Evolutionary conservation across 2,113 vertebrate species (phyloP).

Genomic region (Microtus ochrogaster): DNA sequence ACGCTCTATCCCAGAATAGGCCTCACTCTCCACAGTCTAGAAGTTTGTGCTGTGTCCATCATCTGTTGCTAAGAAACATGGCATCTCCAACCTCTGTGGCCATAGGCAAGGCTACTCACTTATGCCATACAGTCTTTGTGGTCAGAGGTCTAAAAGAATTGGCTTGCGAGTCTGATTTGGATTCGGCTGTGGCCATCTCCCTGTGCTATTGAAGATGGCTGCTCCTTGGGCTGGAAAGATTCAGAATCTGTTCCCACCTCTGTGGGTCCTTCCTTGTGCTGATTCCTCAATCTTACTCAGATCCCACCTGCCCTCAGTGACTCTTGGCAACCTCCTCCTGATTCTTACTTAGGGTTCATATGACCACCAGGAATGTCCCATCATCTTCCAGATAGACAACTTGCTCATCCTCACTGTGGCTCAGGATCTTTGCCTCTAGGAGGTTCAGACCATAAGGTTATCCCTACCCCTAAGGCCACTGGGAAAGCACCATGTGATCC

Average conservation of each 20-base stretch:
- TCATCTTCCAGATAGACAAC: not conserved
- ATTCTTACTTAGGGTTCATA: not conserved
- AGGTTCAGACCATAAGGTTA: not conserved
- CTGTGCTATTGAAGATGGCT: not conserved
- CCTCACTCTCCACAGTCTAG: rapidly evolving
- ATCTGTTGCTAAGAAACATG: not conserved
- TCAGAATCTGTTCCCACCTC: too few species aligned
- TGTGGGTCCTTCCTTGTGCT: not conserved
- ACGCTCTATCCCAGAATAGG: not conserved
- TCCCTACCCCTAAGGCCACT: not conserved
- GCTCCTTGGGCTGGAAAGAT: too few species aligned
- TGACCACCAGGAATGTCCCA: not conserved
- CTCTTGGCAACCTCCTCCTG: not conserved
- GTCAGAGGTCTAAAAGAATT: not conserved
- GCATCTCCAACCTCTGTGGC: not conserved
- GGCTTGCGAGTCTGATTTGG: not conserved
- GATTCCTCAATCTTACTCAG: not conserved
- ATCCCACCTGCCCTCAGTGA: not conserved
- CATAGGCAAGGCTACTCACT: not conserved
- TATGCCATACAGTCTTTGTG: not conserved
- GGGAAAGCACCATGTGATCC: not conserved
- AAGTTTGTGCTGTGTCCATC: too few species aligned
- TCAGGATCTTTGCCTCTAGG: not conserved
- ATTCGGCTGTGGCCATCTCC: not conserved
- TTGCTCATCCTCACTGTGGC: not conserved